Base-by-base conservation (phyloP, 2,797 vertebrate species). In the Phyllotis vaccarum region DNA sequence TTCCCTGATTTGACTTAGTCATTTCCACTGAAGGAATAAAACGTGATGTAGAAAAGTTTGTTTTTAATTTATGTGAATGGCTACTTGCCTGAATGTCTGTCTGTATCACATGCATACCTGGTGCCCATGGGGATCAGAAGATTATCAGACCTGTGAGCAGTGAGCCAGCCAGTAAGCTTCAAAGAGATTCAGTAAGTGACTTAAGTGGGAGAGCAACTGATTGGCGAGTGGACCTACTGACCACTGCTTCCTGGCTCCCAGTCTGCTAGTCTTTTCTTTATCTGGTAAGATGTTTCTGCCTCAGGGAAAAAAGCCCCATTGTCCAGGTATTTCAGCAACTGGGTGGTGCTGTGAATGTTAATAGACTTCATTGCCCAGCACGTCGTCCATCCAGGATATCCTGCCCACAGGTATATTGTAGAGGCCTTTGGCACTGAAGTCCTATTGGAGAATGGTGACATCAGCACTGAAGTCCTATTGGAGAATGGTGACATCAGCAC, bases 251-350 rank as follows among this genome's bases (percentile, higher is more conserved):
- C 87, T 60, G 46, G 43, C 21, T 54, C 52, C 22, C 2, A 0
- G 6, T 60, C 68, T 86, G 16, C 0, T 24, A 1, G 58, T 24
- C 86, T 12, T 31, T 72, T 43, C 58, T 66, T 24, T 78, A 17
- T 64, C 86, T n/a, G 46, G 91, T 94, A 98, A 98, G 86, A 99
- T 99, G 99, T 99, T 99, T 98, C 98, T 99, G 98, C 99, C 3
- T 99, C 99, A 0, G 99, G 99, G n/a, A n/a, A 80, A 99, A 99
- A 98, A 99, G 99, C 98, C 98, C 99, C 0, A 99, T 99, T 94
- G 99, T 99, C 54, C 99, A 99, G 1, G 97, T 99, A 96, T 99
- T 99, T 78, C 98, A 98, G 95, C 99, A 99, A 91, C 99, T 99
- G 46, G 99, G 99, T 54, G 99, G 99, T 76, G 99, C 99, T 0